These are phyloP conservation scores for Ganaspis sp. DNA, from an alignment of 1,140 invertebrate genomes.

Conservation along the genomic window DNA sequence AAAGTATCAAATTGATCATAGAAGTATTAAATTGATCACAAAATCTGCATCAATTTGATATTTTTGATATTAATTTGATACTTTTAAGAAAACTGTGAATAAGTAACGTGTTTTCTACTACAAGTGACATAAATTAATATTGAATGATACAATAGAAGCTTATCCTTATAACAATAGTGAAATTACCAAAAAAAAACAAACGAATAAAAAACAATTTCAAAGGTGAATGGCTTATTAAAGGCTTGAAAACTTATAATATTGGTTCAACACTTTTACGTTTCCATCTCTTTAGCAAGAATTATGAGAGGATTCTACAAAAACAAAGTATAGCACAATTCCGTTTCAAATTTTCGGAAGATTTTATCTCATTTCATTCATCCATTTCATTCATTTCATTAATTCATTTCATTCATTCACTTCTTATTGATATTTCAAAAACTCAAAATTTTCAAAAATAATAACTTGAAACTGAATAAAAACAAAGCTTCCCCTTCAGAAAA, in stretches of 20 bases:
- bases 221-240: neutral
- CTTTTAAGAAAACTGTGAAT: no score
- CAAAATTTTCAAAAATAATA: neutral
- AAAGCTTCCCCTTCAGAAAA: no score
- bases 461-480: no score
- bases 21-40: no score
- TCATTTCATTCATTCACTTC: neutral
- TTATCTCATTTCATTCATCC: neutral
- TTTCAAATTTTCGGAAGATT: neutral
- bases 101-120: no score
- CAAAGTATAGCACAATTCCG: neutral
- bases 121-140: neutral
- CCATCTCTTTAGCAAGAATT: neutral
- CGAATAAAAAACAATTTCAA: neutral
- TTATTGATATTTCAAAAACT: neutral
- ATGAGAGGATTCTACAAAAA: neutral
- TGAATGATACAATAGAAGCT: neutral
- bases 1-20: no score
- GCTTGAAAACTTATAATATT: neutral
- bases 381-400: neutral
- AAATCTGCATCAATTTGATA: no score
- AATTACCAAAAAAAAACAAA: neutral
- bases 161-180: neutral
- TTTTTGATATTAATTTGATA: no score
- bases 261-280: constrained; percentile 5